Percentiles rank a stretch among this genome's conserved stretches.
Conservation (phyloP, 2,888 invertebrate species). For the Ophion ellenae region DNA sequence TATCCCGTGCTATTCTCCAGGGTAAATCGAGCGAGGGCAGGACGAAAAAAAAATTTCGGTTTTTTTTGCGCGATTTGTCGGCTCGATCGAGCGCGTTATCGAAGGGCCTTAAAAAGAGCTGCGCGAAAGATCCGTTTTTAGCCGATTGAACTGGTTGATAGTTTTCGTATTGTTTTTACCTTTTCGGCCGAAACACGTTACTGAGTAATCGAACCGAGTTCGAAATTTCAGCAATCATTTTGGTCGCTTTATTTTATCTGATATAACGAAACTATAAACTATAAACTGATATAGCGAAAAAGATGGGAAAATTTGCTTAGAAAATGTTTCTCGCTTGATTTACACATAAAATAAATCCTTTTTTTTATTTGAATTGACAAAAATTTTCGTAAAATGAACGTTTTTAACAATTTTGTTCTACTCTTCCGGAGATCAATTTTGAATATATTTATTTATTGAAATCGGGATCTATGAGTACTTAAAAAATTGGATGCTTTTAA, state of each 20-base stretch:
- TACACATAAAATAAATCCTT: too few species aligned
- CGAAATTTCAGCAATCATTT: background rate
- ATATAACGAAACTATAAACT: too few species aligned
- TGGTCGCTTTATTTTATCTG: background rate
- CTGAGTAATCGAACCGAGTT: background rate
- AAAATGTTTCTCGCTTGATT: background rate
- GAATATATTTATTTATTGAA: too few species aligned
- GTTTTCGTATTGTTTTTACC: background rate
- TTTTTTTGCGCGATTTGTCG: slow-evolving; percentile 7
- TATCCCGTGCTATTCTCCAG: background rate
- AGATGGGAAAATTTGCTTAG: background rate
- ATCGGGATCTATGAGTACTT: too few species aligned
- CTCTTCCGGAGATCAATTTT: too few species aligned
- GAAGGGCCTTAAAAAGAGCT: slow-evolving; percentile 37
- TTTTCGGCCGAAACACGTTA: background rate
- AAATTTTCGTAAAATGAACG: too few species aligned
- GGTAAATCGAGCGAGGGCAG: background rate
- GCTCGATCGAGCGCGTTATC: slow-evolving; percentile 47
- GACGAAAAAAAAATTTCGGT: slow-evolving; percentile 10
- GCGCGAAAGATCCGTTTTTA: slow-evolving; percentile 20
- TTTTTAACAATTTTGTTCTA: too few species aligned
- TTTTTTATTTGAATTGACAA: too few species aligned
- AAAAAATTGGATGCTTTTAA: too few species aligned
- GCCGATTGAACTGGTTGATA: slow-evolving; percentile 20
- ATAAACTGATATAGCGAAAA: background rate